phyloP scores from a whole-genome alignment of 2,113 vertebrate species.

The Engraulis encrasicolus region DNA sequence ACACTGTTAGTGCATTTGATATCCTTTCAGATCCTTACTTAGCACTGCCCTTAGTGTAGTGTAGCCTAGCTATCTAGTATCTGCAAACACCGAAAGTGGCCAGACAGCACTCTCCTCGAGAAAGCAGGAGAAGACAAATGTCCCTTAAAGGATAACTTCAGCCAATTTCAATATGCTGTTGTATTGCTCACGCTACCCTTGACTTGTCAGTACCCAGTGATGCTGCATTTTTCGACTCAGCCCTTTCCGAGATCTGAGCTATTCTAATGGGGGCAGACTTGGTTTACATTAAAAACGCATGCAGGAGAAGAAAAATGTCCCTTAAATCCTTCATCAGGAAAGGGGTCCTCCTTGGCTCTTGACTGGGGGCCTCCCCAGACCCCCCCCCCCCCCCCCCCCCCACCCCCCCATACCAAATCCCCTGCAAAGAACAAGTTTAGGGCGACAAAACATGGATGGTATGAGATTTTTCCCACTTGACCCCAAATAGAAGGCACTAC shows the following conservation, averaged over 20 bases:
- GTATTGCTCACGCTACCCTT: too few relatives aligned
- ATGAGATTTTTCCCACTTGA: background rate
- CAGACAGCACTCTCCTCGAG: background rate
- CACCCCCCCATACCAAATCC: background rate
- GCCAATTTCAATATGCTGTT: too few relatives aligned
- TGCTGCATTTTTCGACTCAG: too few relatives aligned
- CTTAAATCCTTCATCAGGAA: background rate
- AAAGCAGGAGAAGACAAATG: background rate
- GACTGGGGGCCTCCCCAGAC: background rate
- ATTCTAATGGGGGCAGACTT: too few relatives aligned
- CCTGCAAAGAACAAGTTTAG: background rate
- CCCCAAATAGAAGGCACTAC: background rate
- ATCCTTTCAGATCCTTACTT: background rate
- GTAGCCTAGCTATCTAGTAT: too few relatives aligned
- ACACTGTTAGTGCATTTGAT: background rate
- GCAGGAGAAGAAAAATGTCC: background rate
- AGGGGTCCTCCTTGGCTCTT: background rate
- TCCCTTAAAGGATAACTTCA: too few relatives aligned
- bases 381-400: too few relatives aligned
- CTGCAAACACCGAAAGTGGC: background rate
- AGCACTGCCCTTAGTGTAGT: background rate
- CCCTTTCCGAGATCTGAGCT: too few relatives aligned
- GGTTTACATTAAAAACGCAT: too few relatives aligned
- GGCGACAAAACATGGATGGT: background rate
- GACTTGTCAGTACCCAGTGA: too few relatives aligned